Evolutionary conservation across 2,797 vertebrate genomes (phyloP).

Genomic region (Clamator glandarius): DNA sequence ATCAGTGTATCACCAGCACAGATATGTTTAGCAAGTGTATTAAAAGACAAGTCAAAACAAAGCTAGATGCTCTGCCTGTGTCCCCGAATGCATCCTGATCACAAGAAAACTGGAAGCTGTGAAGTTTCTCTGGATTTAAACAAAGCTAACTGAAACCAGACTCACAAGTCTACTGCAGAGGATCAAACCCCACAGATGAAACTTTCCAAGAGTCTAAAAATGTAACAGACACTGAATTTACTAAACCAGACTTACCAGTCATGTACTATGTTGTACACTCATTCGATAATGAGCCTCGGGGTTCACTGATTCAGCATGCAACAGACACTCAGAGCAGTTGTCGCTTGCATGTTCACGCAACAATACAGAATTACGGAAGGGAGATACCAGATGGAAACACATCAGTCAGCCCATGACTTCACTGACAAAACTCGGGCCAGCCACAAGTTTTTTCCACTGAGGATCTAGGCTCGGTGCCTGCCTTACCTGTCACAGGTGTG

Average conservation of each 20-base stretch:
- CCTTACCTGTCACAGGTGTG: background rate
- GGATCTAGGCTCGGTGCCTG: background rate
- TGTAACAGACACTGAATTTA: background rate
- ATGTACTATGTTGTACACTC: background rate
- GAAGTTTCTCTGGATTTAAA: background rate
- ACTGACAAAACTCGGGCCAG: background rate
- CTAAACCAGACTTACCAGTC: background rate
- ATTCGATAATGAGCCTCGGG: background rate
- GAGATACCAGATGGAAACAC: background rate
- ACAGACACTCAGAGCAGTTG: background rate
- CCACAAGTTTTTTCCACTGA: background rate
- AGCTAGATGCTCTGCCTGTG: background rate
- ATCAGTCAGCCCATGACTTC: background rate
- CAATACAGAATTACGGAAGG: background rate
- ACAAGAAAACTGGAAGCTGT: background rate
- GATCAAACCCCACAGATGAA: background rate
- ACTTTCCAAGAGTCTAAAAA: background rate
- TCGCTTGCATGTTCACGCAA: background rate
- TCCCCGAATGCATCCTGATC: background rate
- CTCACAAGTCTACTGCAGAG: background rate
- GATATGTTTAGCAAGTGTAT: background rate
- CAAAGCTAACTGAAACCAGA: background rate
- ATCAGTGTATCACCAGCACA: background rate
- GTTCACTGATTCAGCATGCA: background rate
- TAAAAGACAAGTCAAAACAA: background rate